phyloP scores from a whole-genome alignment of 2,797 vertebrate genomes.

The Enteromius anoplus region DNA sequence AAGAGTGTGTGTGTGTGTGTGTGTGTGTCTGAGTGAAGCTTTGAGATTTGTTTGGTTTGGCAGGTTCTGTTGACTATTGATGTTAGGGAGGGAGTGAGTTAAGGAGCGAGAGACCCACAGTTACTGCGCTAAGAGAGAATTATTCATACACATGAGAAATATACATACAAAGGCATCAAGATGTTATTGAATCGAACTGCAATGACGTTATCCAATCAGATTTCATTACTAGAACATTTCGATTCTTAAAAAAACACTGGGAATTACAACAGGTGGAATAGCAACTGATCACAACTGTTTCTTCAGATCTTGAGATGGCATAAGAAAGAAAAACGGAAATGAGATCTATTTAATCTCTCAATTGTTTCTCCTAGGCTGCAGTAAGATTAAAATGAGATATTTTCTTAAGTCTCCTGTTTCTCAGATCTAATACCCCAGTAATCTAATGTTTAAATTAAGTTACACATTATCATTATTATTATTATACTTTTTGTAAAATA shows the following conservation, averaged over 20 bases:
- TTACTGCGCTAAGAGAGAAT: constrained; percentile 19
- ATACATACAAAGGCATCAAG: constrained; percentile 1
- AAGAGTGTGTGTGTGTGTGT: constrained; percentile 31
- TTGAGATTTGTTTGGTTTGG: constrained; percentile 55
- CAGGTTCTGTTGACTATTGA: constrained; percentile 34
- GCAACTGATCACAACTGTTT: background rate
- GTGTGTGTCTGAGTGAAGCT: constrained; percentile 36
- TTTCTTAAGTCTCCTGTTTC: background rate
- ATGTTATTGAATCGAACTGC: background rate
- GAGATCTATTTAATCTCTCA: constrained; percentile 25
- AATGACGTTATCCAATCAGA: background rate
- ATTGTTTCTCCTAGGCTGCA: background rate
- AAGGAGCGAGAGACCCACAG: constrained; percentile 15
- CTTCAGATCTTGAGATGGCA: background rate
- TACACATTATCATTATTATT: background rate
- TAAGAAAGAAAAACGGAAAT: constrained; percentile 21
- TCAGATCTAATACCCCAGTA: background rate
- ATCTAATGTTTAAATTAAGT: background rate
- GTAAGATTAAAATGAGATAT: constrained; percentile 2
- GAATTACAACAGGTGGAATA: constrained; percentile 24
- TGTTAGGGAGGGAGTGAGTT: constrained; percentile 18
- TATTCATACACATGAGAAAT: background rate
- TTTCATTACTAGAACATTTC: background rate
- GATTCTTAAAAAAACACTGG: background rate
- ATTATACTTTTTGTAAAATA: background rate